Percentiles rank a stretch among this genome's conserved stretches.
These are phyloP conservation scores for Ceratina australensis DNA, from an alignment of 1,140 invertebrate species.

Conservation along the genomic window DNA sequence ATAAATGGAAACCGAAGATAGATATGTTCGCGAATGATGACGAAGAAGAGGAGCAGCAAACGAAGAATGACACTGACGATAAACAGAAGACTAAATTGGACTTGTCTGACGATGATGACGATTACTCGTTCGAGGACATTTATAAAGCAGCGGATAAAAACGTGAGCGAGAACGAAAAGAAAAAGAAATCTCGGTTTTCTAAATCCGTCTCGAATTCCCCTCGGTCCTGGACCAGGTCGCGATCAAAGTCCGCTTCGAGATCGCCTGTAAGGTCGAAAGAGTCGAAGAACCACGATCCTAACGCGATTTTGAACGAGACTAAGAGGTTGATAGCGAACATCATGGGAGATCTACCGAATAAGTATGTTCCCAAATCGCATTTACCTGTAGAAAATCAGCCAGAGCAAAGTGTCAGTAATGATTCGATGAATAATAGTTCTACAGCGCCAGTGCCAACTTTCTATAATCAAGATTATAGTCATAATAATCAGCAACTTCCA, in stretches of 20 bases:
- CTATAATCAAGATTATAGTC: constrained; percentile 54
- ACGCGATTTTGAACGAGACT: constrained; percentile 80
- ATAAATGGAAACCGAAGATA: constrained; percentile 75
- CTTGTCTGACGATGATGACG: constrained; percentile 83
- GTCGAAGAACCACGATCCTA: constrained; percentile 74
- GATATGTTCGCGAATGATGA: constrained; percentile 79
- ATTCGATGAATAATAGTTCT: neutral
- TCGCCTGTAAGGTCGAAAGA: constrained; percentile 67
- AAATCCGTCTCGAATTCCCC: constrained; percentile 60
- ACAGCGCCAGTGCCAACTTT: constrained; percentile 38
- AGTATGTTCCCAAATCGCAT: constrained; percentile 72
- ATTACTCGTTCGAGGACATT: constrained; percentile 85
- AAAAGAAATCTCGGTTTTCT: constrained; percentile 66
- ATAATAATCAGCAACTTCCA: constrained; percentile 36
- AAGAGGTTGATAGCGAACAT: constrained; percentile 83
- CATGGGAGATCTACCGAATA: constrained; percentile 81
- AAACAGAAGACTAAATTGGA: constrained; percentile 69
- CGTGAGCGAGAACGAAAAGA: constrained; percentile 80
- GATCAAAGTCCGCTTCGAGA: constrained; percentile 65
- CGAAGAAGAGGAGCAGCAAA: constrained; percentile 64
- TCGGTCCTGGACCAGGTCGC: constrained; percentile 73
- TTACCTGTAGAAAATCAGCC: constrained; percentile 16
- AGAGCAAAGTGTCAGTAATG: constrained; percentile 31
- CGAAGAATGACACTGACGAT: constrained; percentile 63
- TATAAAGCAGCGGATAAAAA: constrained; percentile 84